Percentiles rank a stretch among this genome's conserved stretches.
These are phyloP conservation scores for Corythaixoides concolor DNA, from an alignment of 2,113 vertebrate species.

Conservation along the genomic window DNA sequence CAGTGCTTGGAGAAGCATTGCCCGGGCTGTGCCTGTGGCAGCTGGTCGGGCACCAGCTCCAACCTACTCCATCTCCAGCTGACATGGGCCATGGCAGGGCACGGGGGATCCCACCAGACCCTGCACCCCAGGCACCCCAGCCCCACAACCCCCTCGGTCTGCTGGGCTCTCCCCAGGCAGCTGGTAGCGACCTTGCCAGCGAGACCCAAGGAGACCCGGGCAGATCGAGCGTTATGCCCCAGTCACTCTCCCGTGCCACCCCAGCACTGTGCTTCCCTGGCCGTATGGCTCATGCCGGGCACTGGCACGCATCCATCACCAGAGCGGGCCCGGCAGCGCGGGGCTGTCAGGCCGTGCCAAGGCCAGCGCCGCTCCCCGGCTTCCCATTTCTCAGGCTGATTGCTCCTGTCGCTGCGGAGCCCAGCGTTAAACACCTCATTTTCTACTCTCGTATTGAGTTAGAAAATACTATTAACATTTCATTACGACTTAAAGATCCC, in stretches of 20 bases:
- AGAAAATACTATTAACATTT: conserved; percentile 71
- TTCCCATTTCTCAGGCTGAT: conserved; percentile 67
- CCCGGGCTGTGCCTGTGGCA: background rate
- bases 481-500: conserved; percentile 44
- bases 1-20: accelerated
- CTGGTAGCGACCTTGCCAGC: conserved; percentile 3
- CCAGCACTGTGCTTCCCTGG: background rate
- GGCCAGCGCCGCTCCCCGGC: background rate
- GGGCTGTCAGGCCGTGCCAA: background rate
- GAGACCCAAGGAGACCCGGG: conserved; percentile 31
- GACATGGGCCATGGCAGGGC: accelerated
- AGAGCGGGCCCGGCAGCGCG: accelerated
- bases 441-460: conserved; percentile 16
- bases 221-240: background rate
- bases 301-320: background rate
- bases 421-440: conserved; percentile 52
- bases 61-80: background rate
- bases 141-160: background rate
- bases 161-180: accelerated
- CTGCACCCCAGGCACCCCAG: accelerated
- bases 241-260: background rate
- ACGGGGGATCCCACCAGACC: background rate
- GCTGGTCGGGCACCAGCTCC: background rate
- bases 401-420: conserved; percentile 54
- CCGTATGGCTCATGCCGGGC: background rate